These are phyloP conservation scores for Cheilosia soror DNA, from an alignment of 2,888 invertebrate species.

Conservation along the genomic window DNA sequence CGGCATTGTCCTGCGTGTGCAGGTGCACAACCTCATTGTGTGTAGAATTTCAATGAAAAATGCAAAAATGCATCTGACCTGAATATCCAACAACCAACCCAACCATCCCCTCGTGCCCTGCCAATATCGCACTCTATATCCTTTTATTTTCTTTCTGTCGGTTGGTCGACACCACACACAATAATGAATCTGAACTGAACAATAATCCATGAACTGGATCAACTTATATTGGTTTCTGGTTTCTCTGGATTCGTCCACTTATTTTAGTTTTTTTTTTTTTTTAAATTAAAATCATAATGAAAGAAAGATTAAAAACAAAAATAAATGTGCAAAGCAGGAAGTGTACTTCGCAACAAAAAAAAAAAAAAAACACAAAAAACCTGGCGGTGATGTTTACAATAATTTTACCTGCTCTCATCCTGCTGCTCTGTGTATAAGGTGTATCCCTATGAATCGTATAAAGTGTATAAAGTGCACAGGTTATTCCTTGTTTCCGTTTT, in stretches of 20 bases:
- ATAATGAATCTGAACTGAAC: constrained; percentile 58
- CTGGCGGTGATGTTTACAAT: constrained; percentile 50
- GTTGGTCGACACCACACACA: constrained; percentile 18
- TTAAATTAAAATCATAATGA: constrained; percentile 58
- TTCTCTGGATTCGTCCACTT: constrained; percentile 21
- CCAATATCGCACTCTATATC: not conserved
- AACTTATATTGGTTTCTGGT: constrained; percentile 64
- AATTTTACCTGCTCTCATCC: constrained; percentile 16
- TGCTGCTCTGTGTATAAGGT: constrained; percentile 1
- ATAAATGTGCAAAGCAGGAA: constrained; percentile 45
- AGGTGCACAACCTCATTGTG: not conserved
- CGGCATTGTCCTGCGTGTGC: not conserved
- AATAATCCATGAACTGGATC: constrained; percentile 71
- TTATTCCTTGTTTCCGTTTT: constrained; percentile 54
- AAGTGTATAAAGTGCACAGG: constrained; percentile 65
- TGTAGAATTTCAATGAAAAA: constrained; percentile 15
- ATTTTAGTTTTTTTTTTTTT: constrained; percentile 9
- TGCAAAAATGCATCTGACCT: constrained; percentile 44
- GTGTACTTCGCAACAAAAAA: constrained; percentile 35
- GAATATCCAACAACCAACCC: constrained; percentile 36
- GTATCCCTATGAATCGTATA: not conserved
- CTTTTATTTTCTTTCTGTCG: constrained; percentile 24
- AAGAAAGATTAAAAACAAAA: constrained; percentile 21
- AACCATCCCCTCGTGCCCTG: not conserved
- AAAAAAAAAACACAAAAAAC: constrained; percentile 42